Evolutionary conservation across 2,113 vertebrate species (phyloP).

Genomic region (Struthidea cinerea): DNA sequence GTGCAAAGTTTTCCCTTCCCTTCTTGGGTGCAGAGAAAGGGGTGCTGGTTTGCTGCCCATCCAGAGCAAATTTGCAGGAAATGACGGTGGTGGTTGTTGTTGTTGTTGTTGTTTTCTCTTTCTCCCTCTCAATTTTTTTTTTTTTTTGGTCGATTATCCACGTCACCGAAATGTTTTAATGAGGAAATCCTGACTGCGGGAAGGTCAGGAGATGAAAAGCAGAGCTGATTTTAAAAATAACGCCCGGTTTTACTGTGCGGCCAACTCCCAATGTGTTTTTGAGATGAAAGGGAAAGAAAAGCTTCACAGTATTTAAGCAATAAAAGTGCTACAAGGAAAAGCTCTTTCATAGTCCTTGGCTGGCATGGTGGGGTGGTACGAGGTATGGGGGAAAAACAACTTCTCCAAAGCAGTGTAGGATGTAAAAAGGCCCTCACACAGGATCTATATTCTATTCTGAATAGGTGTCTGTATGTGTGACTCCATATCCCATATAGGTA

Average conservation of each 20-base stretch:
- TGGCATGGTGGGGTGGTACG: not conserved
- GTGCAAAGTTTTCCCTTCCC: not conserved
- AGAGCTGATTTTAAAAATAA: slow-evolving; percentile 57
- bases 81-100: not conserved
- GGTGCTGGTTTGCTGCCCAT: not conserved
- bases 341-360: not conserved
- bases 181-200: slow-evolving; percentile 47
- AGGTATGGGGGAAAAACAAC: not conserved
- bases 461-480: not conserved
- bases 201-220: slow-evolving; percentile 48
- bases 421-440: not conserved
- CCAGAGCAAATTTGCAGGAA: slow-evolving; percentile 23
- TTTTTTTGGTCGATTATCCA: not conserved
- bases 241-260: not conserved
- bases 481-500: not conserved
- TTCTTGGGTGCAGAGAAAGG: not conserved
- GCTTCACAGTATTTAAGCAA: slow-evolving; percentile 1
- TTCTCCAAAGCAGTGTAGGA: slow-evolving; percentile 25
- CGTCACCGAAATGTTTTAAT: slow-evolving; percentile 38
- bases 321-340: slow-evolving; percentile 46
- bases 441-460: not conserved
- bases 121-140: not conserved
- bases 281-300: slow-evolving; percentile 36
- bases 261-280: slow-evolving; percentile 29
- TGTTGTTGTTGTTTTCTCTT: not conserved